These are phyloP conservation scores for Glandiceps talaboti DNA, from an alignment of 53 echinoderm and acorn worm genomes.

Conservation along the genomic window DNA sequence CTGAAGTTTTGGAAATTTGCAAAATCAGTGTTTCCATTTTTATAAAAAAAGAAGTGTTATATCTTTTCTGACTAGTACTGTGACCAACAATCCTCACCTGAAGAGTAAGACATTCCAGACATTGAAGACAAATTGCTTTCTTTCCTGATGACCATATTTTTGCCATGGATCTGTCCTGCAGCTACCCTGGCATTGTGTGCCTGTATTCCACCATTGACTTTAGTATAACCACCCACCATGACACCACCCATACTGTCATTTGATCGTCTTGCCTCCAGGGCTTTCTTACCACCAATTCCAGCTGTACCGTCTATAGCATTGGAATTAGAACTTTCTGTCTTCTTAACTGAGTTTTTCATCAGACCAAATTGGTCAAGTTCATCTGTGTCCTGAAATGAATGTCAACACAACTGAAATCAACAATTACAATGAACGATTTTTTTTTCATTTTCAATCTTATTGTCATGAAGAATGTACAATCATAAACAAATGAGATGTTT, in stretches of 20 bases:
- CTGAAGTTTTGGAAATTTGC: too few species aligned
- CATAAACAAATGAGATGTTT: too few species aligned
- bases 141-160: background rate
- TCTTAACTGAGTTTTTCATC: background rate
- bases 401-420: background rate
- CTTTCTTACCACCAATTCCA: background rate
- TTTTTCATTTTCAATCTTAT: too few species aligned
- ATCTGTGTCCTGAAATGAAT: background rate
- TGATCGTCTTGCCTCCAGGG: background rate
- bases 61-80: too few species aligned
- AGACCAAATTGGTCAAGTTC: background rate
- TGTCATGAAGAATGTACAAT: too few species aligned
- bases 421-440: too few species aligned
- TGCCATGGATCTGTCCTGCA: background rate
- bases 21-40: too few species aligned
- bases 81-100: too few species aligned
- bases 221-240: background rate
- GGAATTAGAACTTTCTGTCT: too few species aligned
- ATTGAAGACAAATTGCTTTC: background rate
- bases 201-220: background rate
- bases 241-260: background rate
- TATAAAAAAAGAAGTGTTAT: too few species aligned
- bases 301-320: background rate
- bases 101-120: background rate
- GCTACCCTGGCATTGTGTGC: background rate